Evolutionary conservation across 2,888 invertebrate species (phyloP).

Genomic region (Chrysolina haemoptera): DNA sequence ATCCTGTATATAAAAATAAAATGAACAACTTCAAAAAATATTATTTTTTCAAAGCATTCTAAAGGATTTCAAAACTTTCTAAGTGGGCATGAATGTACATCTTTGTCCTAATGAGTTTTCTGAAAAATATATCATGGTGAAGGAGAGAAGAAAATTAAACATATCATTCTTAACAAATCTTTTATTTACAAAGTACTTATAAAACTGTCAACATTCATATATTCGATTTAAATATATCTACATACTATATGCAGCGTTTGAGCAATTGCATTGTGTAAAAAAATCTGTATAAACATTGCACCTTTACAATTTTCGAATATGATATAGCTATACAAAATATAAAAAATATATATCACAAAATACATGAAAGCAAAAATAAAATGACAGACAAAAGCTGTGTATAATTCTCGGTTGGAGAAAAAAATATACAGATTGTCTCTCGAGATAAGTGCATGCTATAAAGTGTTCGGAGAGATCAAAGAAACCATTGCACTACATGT

Average conservation of each 20-base stretch:
- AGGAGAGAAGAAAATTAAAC: neutral
- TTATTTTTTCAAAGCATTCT: no score
- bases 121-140: no score
- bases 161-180: slow-evolving; percentile 1
- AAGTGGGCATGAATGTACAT: no score
- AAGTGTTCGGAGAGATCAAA: neutral
- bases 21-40: no score
- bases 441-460: neutral
- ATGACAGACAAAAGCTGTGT: slow-evolving; percentile 14
- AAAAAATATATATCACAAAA: slow-evolving; percentile 41
- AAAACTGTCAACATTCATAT: slow-evolving; percentile 50
- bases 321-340: slow-evolving; percentile 37
- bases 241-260: slow-evolving; percentile 47
- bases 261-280: slow-evolving; percentile 51
- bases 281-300: slow-evolving; percentile 53
- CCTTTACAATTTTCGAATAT: slow-evolving; percentile 43
- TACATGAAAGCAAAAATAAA: slow-evolving; percentile 25
- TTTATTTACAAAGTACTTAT: slow-evolving; percentile 55
- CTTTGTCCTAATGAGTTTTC: no score
- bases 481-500: neutral
- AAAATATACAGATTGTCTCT: slow-evolving; percentile 26
- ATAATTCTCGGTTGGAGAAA: slow-evolving; percentile 52
- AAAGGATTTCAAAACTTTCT: no score
- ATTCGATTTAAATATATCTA: slow-evolving; percentile 49
- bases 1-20: no score